Percentiles rank a stretch among this genome's conserved stretches.
Evolutionary conservation across 2,888 invertebrate species (phyloP).

Genomic region (Habroteleia sp.): DNA sequence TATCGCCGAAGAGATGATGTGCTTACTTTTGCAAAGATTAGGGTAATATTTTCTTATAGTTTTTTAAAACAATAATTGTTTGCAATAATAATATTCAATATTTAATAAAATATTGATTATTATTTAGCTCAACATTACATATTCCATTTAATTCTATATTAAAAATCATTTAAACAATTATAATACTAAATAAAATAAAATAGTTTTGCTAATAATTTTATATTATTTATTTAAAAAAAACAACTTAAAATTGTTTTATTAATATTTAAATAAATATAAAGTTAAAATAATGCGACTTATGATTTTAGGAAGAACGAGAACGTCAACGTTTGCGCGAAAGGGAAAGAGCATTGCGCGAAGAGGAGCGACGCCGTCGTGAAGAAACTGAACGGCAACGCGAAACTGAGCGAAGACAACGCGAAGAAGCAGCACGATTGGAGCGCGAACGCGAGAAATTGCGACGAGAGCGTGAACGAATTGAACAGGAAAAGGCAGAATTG

Average conservation of each 20-base stretch:
- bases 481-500: slow-evolving; percentile 92
- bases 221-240: too few relatives aligned
- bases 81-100: too few relatives aligned
- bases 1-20: slow-evolving; percentile 85
- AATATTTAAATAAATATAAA: too few relatives aligned
- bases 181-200: slow-evolving; percentile 8
- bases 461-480: slow-evolving; percentile 92
- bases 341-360: slow-evolving; percentile 89
- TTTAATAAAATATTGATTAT: neutral
- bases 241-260: too few relatives aligned
- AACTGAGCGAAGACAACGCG: slow-evolving; percentile 90
- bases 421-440: slow-evolving; percentile 91
- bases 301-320: slow-evolving; percentile 86
- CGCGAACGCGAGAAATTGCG: slow-evolving; percentile 91
- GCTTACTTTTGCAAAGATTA: slow-evolving; percentile 90
- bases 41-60: slow-evolving; percentile 80
- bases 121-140: too few relatives aligned
- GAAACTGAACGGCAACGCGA: slow-evolving; percentile 90
- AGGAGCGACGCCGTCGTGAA: slow-evolving; percentile 90
- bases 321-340: slow-evolving; percentile 88
- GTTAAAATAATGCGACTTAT: too few relatives aligned
- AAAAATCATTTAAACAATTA: slow-evolving; percentile 5
- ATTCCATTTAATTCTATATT: neutral
- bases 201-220: too few relatives aligned
- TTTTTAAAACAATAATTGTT: neutral